Evolutionary conservation across 1,140 invertebrate species (phyloP), one percentile per base, ranked within the genome.

Genomic region (Heliconius eleuchia): DNA sequence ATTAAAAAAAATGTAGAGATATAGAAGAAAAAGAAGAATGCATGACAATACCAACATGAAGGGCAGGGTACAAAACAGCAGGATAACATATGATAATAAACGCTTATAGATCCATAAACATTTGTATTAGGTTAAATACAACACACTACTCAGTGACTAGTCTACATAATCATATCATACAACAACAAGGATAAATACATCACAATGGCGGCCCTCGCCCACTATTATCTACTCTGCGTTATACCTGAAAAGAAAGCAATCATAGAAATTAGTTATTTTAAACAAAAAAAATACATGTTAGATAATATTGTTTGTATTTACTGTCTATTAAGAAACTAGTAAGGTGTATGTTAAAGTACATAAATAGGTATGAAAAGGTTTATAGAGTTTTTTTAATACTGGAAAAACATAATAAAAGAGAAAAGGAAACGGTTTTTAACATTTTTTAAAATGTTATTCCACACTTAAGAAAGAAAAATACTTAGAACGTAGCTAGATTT

Each of bases 111-210:
- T 92, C 87, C 88, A 89, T 92, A 90, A 89, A 90, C 86, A 89
- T 88, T 92, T 87, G 85, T 88, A 91, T 89, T 89, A 93, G 86
- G 90, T 89, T 92, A 91, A 88, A 89, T 92, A 93, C 87, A 92
- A 92, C 89, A 92, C 92, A 85, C 92, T 93, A 92, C 88, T 88
- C 90, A 90, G 86, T 94, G 93, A 94, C 93, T 94, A 94, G 91
- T 94, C 91, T 94, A 92, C 91, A 87, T 90, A 89, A 87, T 88
- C 87, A 86, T 84, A 83, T 46, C 13, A 46, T 87, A 89, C 85
- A 92, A 90, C 89, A 89, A 87, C 88, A 91, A 92, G 86, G 90
- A 92, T 83, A 87, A 89, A 92, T 90, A 91, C 87, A 89, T 92
- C 89, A 90, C 89, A 90, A 88, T 84, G 88, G 82, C 57, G 74